Evolutionary conservation across 2,888 invertebrate genomes (phyloP), one percentile per base, ranked within the genome.

Genomic region (Acrobasis suavella): DNA sequence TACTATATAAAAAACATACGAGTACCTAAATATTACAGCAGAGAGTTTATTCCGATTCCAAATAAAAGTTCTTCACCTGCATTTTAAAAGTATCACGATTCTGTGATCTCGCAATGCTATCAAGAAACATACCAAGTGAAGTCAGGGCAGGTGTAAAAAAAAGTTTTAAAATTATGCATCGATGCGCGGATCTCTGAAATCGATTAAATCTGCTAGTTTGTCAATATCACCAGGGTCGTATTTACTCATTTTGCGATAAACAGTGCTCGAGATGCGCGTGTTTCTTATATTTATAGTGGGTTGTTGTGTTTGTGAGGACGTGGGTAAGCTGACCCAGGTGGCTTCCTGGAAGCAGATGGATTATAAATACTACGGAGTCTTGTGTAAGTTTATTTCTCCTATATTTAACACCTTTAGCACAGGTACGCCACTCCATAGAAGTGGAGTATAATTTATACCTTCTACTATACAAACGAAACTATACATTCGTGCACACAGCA

Each of bases 271-370:
- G 2, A 62, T 62, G 62, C 22, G 50, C 15, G 0, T 46, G 12
- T 54, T 62, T 14, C 0, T 61, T 10, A 10, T 50, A 2, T 50
- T 17, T 50, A 39, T 46, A 0, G 15, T 49, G 12, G 10, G 54
- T 38, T 15, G 37, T 37, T 49, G 55, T 50, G 9, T 15, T 49
- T 49, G 55, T 55, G 38, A n/a, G 1, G 8, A 38, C 32, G 32
- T 32, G 6, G 50, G 12, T 15, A 46, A 68, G 38, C 32, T 81
- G 65, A 60, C 60, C 1, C 68, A 78, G 38, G 77, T 83, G 1
- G 82, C 82, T 1, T 64, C 75, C 0, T 89, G 89, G 89, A 86
- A 85, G 1, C 88, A 89, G 61, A 63, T 89, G 0, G 71, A 70
- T 49, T 88, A 83, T 39, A 67, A 85, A 9, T 72, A 86, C 9